Conservation (phyloP, 1,140 invertebrate species). For the Lasioglossum baleicum region DNA sequence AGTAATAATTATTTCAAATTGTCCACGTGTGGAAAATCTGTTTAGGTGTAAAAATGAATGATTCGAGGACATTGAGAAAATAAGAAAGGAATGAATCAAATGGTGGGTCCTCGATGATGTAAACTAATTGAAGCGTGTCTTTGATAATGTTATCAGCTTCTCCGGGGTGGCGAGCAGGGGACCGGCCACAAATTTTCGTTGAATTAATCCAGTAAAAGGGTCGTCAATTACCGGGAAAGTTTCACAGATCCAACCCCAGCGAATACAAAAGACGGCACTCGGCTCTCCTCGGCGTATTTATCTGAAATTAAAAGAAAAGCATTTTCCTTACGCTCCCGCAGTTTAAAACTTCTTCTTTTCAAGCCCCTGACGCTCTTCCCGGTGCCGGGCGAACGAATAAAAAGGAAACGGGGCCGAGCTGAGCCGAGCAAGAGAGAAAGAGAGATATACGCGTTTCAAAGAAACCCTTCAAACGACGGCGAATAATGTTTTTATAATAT, state of each 20-base stretch:
- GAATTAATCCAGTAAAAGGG: slow-evolving; percentile 51
- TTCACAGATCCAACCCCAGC: slow-evolving; percentile 52
- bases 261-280: slow-evolving; percentile 57
- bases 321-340: slow-evolving; percentile 65
- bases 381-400: slow-evolving; percentile 53
- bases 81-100: too few species aligned
- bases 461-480: slow-evolving; percentile 54
- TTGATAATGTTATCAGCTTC: slow-evolving; percentile 33
- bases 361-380: slow-evolving; percentile 36
- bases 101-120: background rate
- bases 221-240: slow-evolving; percentile 63
- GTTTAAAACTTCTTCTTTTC: slow-evolving; percentile 65
- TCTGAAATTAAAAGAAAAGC: slow-evolving; percentile 67
- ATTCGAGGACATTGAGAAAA: too few species aligned
- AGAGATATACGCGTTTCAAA: slow-evolving; percentile 50
- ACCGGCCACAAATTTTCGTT: slow-evolving; percentile 47
- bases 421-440: slow-evolving; percentile 43
- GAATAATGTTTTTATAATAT: slow-evolving; percentile 57
- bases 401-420: slow-evolving; percentile 31
- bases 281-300: slow-evolving; percentile 57
- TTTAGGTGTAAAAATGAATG: too few species aligned
- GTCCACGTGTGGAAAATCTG: too few species aligned
- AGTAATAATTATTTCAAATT: too few species aligned
- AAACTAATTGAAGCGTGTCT: slow-evolving; percentile 14
- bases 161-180: background rate